phyloP scores from a whole-genome alignment of 1,140 invertebrate species.

The Scylla paramamosain region DNA sequence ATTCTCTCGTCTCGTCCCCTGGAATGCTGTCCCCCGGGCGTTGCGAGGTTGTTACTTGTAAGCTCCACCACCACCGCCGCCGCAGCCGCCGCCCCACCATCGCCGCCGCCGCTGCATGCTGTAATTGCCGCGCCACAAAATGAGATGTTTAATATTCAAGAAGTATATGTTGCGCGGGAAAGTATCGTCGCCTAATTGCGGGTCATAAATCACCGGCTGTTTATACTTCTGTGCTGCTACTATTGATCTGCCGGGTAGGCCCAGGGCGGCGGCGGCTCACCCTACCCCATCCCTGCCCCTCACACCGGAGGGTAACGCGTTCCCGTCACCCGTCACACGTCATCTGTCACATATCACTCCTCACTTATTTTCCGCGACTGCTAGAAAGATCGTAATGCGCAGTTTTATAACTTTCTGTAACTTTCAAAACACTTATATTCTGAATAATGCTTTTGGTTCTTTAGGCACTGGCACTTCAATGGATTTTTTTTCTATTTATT shows the following conservation, averaged over 20 bases:
- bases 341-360: too few relatives aligned
- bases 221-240: conserved; percentile 15
- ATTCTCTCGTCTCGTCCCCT: too few relatives aligned
- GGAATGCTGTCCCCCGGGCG: neutral
- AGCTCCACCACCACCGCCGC: too few relatives aligned
- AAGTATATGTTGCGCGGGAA: conserved; percentile 33
- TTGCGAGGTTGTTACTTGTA: neutral
- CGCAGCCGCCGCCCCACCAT: neutral
- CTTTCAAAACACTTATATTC: too few relatives aligned
- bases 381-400: too few relatives aligned
- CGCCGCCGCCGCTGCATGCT: neutral
- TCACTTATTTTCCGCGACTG: too few relatives aligned
- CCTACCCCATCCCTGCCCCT: neutral
- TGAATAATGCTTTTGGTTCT: too few relatives aligned
- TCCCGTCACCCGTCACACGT: too few relatives aligned
- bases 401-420: too few relatives aligned
- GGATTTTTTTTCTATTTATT: too few relatives aligned
- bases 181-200: neutral
- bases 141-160: conserved; percentile 51
- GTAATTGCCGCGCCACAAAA: conserved; percentile 37
- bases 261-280: neutral
- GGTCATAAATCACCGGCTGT: conserved; percentile 41
- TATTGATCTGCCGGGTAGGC: neutral
- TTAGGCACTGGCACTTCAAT: too few relatives aligned
- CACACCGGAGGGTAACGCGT: too few relatives aligned